A percentile compares a stretch with the other conserved stretches of the same genome.
These are phyloP conservation scores for Hermaeophaga mercurialis DNA, from an alignment of 2,888 invertebrate species.

Conservation along the genomic window DNA sequence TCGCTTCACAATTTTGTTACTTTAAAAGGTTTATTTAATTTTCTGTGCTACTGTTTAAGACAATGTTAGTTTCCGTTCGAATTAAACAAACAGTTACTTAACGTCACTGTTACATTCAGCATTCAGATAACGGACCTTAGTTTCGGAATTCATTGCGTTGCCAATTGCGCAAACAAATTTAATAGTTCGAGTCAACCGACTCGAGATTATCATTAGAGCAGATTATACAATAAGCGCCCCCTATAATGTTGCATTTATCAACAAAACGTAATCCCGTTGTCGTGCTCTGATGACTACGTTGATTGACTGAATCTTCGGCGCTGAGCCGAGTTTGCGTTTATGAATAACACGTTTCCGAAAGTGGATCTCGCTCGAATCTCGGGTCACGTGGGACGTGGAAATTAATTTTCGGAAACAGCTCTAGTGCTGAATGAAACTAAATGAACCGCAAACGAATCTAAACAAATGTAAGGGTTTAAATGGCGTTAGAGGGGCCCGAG, in stretches of 20 bases:
- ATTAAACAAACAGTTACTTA: neutral
- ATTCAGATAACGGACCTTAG: neutral
- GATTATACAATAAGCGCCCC: constrained; percentile 25
- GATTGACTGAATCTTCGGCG: constrained; percentile 24
- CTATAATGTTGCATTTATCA: constrained; percentile 31
- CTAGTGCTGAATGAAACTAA: no score
- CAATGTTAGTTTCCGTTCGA: no score
- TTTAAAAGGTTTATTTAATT: no score
- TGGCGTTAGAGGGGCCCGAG: no score
- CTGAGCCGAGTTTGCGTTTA: neutral
- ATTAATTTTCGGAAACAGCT: no score
- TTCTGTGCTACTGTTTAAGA: no score
- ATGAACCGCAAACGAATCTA: no score
- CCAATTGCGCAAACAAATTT: constrained; percentile 25
- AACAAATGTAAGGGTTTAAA: no score
- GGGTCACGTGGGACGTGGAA: constrained; percentile 4
- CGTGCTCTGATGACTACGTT: constrained; percentile 26
- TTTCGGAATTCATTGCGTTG: neutral
- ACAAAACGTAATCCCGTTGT: constrained; percentile 25
- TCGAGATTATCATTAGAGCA: constrained; percentile 14
- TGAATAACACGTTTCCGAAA: constrained; percentile 2
- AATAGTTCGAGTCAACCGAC: constrained; percentile 25
- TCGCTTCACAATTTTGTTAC: no score
- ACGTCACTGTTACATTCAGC: neutral
- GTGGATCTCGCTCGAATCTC: neutral